Base-by-base conservation (phyloP, 2,113 vertebrate genomes). In the Rhynchomys soricoides region DNA sequence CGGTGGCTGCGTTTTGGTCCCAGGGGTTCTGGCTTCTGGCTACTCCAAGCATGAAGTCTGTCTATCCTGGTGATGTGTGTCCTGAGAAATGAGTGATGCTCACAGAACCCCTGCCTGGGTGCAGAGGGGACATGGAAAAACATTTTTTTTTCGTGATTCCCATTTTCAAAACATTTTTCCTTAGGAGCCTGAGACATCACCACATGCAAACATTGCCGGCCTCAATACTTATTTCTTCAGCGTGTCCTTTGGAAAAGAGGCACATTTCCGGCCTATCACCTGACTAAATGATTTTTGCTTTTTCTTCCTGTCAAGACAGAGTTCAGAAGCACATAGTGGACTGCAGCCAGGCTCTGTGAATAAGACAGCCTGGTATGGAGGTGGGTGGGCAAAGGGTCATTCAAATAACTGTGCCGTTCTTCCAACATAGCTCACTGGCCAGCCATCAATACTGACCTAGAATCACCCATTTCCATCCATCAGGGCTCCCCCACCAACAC, bases 241-340 rank as follows among this genome's bases (percentile, higher is more conserved):
- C 86, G 87, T 16, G 55, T 78, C 34, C 22, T 83, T 62, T 12
- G 19, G 31, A 86, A 89, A 52, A 22, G 2, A 52, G 64, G 10
- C 17, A 1, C 10, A 34, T 10, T 66, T 37, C 24, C 1, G 17
- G 43, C 26, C 37, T 6, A 0, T 21, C 43, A 81, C 7, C 7
- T 48, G 55, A 50, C 57, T 48, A 81, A 79, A 70, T 31, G 26
- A 29, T 26, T 81, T 86, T 57, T 40, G 10, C 21, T 6, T 52
- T 45, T 82, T 24, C 62, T 37, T 40, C 50, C 40, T 4, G 13
- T 64, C 3, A 7, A 48, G 29, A 64, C 71, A 73, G 71, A 73
- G 4, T 40, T n/a, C 0, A 48, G 37, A 68, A 34, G 40, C 52
- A 8, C 1, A 16, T 0, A 24, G 40, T 8, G 78, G 62, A 48